These are phyloP conservation scores for Leptocoma aspasia DNA, from an alignment of 2,113 vertebrate species.

Conservation along the genomic window DNA sequence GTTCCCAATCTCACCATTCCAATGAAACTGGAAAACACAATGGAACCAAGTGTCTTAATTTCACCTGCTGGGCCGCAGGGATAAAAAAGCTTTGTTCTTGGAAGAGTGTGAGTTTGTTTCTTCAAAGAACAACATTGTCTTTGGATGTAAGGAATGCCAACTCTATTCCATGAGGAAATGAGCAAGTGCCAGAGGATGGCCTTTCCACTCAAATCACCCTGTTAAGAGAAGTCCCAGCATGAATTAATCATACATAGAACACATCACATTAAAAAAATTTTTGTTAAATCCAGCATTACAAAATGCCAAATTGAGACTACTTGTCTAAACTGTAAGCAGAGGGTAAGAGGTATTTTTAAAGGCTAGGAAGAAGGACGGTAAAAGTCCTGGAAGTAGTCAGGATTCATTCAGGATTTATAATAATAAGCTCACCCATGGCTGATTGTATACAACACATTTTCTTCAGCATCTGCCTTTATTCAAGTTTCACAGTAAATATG, in stretches of 20 bases:
- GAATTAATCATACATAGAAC: neutral
- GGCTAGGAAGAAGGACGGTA: neutral
- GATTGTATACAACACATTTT: neutral
- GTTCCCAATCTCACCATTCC: neutral
- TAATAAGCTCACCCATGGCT: neutral
- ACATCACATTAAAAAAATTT: neutral
- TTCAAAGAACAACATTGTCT: neutral
- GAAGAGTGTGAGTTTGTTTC: neutral
- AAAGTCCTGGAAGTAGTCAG: neutral
- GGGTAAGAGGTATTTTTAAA: neutral
- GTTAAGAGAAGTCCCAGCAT: neutral
- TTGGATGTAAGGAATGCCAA: neutral
- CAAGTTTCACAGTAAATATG: neutral
- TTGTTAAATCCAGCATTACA: neutral
- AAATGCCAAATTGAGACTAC: neutral
- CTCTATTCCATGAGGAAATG: neutral
- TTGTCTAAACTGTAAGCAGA: neutral
- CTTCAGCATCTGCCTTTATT: neutral
- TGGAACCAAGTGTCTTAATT: neutral
- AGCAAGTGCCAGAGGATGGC: neutral
- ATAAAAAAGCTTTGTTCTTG: neutral
- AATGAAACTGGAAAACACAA: neutral
- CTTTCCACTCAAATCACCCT: neutral
- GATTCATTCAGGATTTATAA: neutral
- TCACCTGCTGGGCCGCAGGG: neutral